These are phyloP conservation scores for Leptopilina myrica DNA, from an alignment of 2,888 invertebrate genomes.

Conservation along the genomic window DNA sequence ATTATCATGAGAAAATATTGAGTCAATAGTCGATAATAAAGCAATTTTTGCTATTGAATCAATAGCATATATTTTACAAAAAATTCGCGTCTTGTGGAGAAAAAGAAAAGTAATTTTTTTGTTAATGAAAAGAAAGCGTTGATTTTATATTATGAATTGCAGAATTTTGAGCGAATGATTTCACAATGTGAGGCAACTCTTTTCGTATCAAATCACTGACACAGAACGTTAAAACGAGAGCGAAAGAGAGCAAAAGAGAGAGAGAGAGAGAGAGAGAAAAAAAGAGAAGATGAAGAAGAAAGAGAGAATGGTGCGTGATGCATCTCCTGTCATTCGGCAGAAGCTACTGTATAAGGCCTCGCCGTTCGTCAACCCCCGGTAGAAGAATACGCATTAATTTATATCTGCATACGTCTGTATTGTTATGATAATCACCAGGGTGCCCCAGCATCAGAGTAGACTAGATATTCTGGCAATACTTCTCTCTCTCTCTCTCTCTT, in stretches of 20 bases:
- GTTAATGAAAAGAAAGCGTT: no score
- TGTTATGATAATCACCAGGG: constrained; percentile 73
- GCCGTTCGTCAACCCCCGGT: constrained; percentile 67
- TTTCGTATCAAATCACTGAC: constrained; percentile 40
- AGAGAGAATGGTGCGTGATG: constrained; percentile 58
- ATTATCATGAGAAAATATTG: no score
- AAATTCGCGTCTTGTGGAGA: no score
- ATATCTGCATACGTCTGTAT: constrained; percentile 73
- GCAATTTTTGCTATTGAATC: no score
- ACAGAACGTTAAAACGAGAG: constrained; percentile 35
- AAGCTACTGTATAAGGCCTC: constrained; percentile 49
- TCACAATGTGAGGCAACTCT: constrained; percentile 29
- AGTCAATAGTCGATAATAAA: no score
- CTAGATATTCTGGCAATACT: constrained; percentile 63
- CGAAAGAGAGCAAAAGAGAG: no score
- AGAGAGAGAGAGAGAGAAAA: neutral
- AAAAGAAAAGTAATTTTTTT: no score
- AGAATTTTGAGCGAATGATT: neutral
- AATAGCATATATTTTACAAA: no score
- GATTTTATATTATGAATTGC: neutral
- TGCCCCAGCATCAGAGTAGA: constrained; percentile 54
- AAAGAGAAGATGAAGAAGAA: constrained; percentile 33
- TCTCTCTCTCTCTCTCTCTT: constrained; percentile 47
- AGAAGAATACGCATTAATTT: constrained; percentile 76
- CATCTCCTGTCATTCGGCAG: constrained; percentile 63